Percentiles rank a stretch among this genome's conserved stretches.
Evolutionary conservation across 2,113 vertebrate species (phyloP).

Genomic region (Varanus komodoensis): DNA sequence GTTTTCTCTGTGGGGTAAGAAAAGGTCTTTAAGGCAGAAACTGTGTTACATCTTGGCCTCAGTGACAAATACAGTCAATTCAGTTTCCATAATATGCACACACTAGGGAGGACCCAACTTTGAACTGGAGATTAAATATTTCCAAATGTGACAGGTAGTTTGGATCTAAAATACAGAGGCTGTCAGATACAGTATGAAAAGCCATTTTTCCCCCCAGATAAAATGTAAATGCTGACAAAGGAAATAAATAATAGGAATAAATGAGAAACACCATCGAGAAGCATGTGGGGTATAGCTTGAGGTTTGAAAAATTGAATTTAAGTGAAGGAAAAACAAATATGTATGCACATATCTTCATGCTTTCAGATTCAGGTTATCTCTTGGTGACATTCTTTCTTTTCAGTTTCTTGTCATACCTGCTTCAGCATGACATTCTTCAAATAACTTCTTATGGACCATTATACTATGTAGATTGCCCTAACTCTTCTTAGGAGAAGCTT

Average conservation of each 20-base stretch:
- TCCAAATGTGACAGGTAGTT: conserved; percentile 22
- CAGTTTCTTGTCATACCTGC: neutral
- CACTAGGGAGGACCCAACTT: neutral
- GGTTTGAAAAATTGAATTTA: neutral
- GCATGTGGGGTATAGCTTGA: neutral
- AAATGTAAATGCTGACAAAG: conserved; percentile 2
- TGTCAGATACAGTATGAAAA: neutral
- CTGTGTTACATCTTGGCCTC: conserved; percentile 13
- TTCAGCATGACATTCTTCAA: neutral
- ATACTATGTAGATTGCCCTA: neutral
- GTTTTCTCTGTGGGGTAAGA: conserved; percentile 28
- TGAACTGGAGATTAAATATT: conserved; percentile 28
- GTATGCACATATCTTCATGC: neutral
- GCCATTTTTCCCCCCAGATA: neutral
- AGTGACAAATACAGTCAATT: conserved; percentile 37
- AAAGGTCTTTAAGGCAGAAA: conserved; percentile 44
- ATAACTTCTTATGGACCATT: neutral
- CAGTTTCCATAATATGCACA: conserved; percentile 28
- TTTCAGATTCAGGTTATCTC: neutral
- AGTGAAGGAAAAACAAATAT: neutral
- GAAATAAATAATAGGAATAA: conserved; percentile 19
- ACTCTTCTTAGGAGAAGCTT: neutral
- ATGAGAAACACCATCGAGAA: neutral
- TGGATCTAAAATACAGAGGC: conserved; percentile 31
- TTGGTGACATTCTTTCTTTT: neutral